These are phyloP conservation scores for Mesochorus sp. DNA, from an alignment of 2,888 invertebrate species.

Conservation along the genomic window DNA sequence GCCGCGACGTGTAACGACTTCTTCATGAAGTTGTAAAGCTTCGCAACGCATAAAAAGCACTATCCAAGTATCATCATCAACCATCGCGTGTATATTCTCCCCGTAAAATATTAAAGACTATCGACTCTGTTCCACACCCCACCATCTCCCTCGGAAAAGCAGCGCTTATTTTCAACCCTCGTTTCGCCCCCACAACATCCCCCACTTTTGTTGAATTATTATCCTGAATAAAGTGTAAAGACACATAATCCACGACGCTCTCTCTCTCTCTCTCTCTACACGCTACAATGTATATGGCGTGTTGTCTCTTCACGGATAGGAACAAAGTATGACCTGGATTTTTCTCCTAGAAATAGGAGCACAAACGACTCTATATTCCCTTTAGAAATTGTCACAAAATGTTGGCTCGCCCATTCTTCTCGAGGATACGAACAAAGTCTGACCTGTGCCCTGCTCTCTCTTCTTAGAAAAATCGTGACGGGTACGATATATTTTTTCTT, in stretches of 20 bases:
- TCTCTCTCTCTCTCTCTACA: not conserved
- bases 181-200: too few relatives aligned
- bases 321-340: not conserved
- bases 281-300: not conserved
- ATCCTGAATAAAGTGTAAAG: not conserved
- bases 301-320: not conserved
- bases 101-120: slow-evolving; percentile 1
- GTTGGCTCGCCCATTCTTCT: too few relatives aligned
- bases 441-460: too few relatives aligned
- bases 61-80: not conserved
- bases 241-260: not conserved
- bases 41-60: slow-evolving; percentile 24
- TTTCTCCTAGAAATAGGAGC: too few relatives aligned
- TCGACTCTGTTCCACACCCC: slow-evolving; percentile 3
- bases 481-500: too few relatives aligned
- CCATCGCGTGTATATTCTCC: not conserved
- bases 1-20: slow-evolving; percentile 43
- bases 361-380: too few relatives aligned
- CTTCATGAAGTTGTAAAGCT: slow-evolving; percentile 56
- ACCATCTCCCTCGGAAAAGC: not conserved
- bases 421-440: too few relatives aligned
- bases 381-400: too few relatives aligned
- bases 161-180: not conserved
- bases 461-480: too few relatives aligned
- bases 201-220: not conserved